phyloP scores from a whole-genome alignment of 2,888 invertebrate species.

The Pyrgus malvae region DNA sequence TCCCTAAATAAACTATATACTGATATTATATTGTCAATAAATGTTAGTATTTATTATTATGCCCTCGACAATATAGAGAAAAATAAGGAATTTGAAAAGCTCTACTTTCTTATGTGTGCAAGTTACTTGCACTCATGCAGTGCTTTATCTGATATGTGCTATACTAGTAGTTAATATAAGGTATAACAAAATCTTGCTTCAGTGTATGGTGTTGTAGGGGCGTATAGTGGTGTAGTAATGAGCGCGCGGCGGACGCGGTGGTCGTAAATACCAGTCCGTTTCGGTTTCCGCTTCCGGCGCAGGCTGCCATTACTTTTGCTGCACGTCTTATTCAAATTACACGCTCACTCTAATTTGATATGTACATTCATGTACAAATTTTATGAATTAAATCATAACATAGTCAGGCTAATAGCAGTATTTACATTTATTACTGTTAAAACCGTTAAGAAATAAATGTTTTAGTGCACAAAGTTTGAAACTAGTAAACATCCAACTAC shows the following conservation, averaged over 20 bases:
- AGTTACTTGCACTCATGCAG: too few species aligned
- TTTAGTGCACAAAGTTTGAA: neutral
- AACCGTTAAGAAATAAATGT: neutral
- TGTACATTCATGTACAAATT: slow-evolving; percentile 5
- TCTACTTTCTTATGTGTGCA: too few species aligned
- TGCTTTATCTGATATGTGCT: too few species aligned
- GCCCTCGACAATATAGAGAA: too few species aligned
- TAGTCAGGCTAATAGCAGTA: neutral
- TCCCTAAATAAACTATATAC: too few species aligned
- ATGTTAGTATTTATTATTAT: too few species aligned
- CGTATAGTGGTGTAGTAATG: slow-evolving; percentile 52
- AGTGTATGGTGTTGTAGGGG: slow-evolving; percentile 27
- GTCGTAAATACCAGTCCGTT: slow-evolving; percentile 78
- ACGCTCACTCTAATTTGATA: slow-evolving; percentile 58
- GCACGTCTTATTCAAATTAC: slow-evolving; percentile 72
- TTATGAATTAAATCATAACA: slow-evolving; percentile 4
- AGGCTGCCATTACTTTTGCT: slow-evolving; percentile 68
- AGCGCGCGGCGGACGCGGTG: slow-evolving; percentile 68
- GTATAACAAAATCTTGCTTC: too few species aligned
- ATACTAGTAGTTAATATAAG: too few species aligned
- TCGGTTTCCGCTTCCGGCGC: slow-evolving; percentile 76
- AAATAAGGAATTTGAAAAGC: too few species aligned
- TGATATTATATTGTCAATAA: too few species aligned
- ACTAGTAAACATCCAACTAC: too few species aligned
- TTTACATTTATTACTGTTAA: neutral